These are phyloP conservation scores for Pitangus sulphuratus DNA, from an alignment of 2,797 vertebrate genomes.

Conservation along the genomic window DNA sequence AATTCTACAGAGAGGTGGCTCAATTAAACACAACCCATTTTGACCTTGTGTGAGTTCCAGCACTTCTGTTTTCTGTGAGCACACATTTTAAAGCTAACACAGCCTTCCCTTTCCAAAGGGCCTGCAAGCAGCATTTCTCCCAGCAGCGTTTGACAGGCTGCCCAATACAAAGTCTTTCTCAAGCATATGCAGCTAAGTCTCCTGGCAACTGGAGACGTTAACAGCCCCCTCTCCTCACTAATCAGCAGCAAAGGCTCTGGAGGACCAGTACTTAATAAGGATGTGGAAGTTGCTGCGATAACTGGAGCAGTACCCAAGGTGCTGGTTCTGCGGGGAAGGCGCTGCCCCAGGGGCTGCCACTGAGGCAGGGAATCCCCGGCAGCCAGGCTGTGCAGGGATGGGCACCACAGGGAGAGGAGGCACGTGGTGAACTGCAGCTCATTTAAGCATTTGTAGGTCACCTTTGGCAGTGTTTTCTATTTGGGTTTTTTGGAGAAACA, in stretches of 20 bases:
- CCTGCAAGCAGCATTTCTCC: neutral
- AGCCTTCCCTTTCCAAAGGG: neutral
- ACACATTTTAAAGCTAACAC: neutral
- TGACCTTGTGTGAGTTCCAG: neutral
- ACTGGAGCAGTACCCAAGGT: neutral
- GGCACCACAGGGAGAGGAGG: neutral
- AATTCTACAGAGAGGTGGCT: neutral
- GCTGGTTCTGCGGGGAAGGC: neutral
- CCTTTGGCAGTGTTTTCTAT: neutral
- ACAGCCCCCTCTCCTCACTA: slow-evolving; percentile 15
- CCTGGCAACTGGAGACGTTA: slow-evolving; percentile 22
- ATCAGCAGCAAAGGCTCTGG: slow-evolving; percentile 6
- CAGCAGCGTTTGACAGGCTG: neutral
- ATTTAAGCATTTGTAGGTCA: neutral
- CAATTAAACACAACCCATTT: neutral
- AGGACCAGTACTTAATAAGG: neutral
- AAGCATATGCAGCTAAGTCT: neutral
- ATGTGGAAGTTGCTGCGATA: neutral
- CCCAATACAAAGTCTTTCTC: neutral
- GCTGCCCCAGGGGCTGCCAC: neutral
- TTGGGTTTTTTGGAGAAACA: neutral
- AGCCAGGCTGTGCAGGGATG: neutral
- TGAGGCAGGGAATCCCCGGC: neutral
- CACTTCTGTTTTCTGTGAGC: neutral
- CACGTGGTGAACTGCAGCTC: neutral